These are phyloP conservation scores for Himalopsyche japonica DNA, from an alignment of 2,888 invertebrate genomes.

Conservation along the genomic window DNA sequence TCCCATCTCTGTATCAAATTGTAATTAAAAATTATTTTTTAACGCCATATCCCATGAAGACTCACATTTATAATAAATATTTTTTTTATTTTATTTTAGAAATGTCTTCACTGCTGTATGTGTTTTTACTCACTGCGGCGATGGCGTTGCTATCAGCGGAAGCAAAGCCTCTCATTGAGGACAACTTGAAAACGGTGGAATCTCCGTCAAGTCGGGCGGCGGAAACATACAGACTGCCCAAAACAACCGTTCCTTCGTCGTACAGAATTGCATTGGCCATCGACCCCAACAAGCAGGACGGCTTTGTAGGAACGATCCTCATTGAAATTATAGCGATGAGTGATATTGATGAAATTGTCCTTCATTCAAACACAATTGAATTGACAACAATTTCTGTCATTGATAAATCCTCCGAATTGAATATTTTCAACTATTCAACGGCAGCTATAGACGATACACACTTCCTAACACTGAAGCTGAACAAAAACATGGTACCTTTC, in stretches of 20 bases:
- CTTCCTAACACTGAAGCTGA: slow-evolving; percentile 56
- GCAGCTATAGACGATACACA: slow-evolving; percentile 52
- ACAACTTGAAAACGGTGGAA: neutral
- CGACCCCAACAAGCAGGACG: slow-evolving; percentile 50
- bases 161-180: neutral
- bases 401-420: neutral
- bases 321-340: slow-evolving; percentile 49
- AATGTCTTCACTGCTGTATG: neutral
- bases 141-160: neutral
- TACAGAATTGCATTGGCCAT: slow-evolving; percentile 59
- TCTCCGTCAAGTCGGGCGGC: slow-evolving; percentile 9
- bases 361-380: slow-evolving; percentile 56
- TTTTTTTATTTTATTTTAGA: neutral
- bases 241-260: slow-evolving; percentile 55
- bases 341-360: slow-evolving; percentile 47
- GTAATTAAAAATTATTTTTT: no score
- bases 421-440: neutral
- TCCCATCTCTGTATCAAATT: no score
- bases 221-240: slow-evolving; percentile 58
- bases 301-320: slow-evolving; percentile 54
- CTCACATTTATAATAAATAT: no score
- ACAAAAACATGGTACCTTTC: slow-evolving; percentile 45
- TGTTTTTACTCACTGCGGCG: neutral
- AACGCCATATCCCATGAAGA: no score
- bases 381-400: slow-evolving; percentile 43